Base-by-base conservation (phyloP, 2,797 vertebrate species). In the Distichodus sexfasciatus region DNA sequence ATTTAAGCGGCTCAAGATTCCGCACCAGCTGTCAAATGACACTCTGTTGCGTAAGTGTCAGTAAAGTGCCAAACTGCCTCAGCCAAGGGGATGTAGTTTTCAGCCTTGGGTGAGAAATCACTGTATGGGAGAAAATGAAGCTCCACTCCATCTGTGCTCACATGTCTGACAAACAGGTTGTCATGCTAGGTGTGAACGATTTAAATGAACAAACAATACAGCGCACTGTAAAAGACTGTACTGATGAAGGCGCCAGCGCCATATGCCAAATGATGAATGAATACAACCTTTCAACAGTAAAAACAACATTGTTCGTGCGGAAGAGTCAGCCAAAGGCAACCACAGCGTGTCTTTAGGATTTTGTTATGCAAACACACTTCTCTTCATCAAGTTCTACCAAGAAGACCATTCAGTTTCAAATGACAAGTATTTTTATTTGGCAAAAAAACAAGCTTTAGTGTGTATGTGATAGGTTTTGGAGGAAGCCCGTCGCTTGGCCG, bases 1-100 rank as follows among this genome's bases (percentile, higher is more conserved):
- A 41, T 58, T 58, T 58, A 58, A 58, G 35, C 26, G 36, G 36
- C 55, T 58, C 35, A 58, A 58, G 55, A 58, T 58, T 58, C 55
- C 41, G 21, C 12, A 23, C 55, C 55, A 58, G 40, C 55, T 58
- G 55, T 58, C 55, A 58, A 58, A 58, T 58, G 55, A 58, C 55
- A 58, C 55, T 40, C 36, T 58, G 55, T 58, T 58, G 55, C 55
- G 23, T 58, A 58, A 58, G 36, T 26, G 55, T 40, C 41, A 58
- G 55, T 9, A 9, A 58, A 40, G 21, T 58, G 55, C 55, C 55
- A 58, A 40, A 58, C 21, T 31, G 55, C 55, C 55, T 58, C 55
- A 58, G 55, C 41, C 55, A 58, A 58, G 36, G 36, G 55, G 55
- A 58, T 58, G 36, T 58, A 17, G 28, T 58, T 58, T 41, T 58